phyloP scores from a whole-genome alignment of 2,113 vertebrate species.

The Vulpes vulpes region DNA sequence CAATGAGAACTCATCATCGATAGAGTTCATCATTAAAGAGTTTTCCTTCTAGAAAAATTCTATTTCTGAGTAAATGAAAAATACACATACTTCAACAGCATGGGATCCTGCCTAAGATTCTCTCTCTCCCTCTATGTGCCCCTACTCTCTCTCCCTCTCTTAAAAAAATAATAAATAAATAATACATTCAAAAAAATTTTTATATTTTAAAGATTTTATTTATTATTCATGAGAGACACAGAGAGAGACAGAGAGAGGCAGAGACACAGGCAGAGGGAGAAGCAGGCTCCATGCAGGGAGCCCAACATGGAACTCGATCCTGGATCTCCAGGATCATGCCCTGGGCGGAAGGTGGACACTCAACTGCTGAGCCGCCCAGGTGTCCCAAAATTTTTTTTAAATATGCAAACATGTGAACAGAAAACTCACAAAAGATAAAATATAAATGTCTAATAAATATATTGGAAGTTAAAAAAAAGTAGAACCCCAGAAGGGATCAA shows the following conservation, averaged over 20 bases:
- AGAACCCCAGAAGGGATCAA: neutral
- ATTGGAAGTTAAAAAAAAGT: neutral
- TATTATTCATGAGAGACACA: too few species aligned
- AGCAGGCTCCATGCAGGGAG: too few species aligned
- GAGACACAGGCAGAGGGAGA: too few species aligned
- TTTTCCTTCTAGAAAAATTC: neutral
- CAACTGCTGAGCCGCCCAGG: too few species aligned
- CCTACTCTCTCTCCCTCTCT: too few species aligned
- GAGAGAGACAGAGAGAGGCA: too few species aligned
- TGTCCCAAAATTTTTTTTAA: neutral
- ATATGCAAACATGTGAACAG: neutral
- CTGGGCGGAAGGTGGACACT: too few species aligned
- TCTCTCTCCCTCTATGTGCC: neutral
- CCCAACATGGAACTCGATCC: too few species aligned
- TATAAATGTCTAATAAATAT: neutral
- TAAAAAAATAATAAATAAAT: neutral
- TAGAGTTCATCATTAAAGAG: neutral
- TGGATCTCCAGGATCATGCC: too few species aligned
- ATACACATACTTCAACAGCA: neutral
- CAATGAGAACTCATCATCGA: neutral
- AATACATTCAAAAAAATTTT: neutral
- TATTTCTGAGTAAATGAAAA: conserved; percentile 2
- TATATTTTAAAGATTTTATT: too few species aligned
- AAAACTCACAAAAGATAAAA: conserved; percentile 7
- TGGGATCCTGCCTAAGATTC: neutral